Base-by-base conservation (phyloP, 2,797 vertebrate species). In the Brachymystax lenok region DNA sequence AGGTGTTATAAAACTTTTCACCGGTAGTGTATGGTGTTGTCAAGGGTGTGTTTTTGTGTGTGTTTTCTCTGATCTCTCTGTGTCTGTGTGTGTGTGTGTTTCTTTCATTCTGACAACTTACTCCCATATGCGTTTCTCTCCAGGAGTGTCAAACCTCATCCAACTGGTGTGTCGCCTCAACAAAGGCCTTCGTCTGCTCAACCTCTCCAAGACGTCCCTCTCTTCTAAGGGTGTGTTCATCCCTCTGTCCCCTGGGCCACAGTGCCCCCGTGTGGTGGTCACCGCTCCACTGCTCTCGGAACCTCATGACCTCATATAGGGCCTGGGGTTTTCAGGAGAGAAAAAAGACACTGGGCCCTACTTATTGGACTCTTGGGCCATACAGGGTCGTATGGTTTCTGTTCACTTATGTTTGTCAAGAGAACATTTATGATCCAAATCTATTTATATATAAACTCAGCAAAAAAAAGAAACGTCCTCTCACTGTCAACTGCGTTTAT, bases 151-250 rank as follows among this genome's bases (percentile, higher is more conserved):
- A 82, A 96, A 95, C 84, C 93, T 97, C 80, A 96, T 96, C 83
- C 96, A 97, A 91, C 96, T 97, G 85, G 94, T 97, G 70, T 96
- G 96, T 79, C 96, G 95, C 76, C 96, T 96, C 83, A 96, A 95
- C 81, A 96, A 96, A 76, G 96, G 96, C 68, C 94, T 97, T 74
- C 95, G 94, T 82, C 94, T 95, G 78, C 95, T 98, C 71, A 97
- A 96, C 86, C 95, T 98, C 86, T 95, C 96, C 87, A 97, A 96
- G 92, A 97, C 96, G 70, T 93, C 95, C 33, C 94, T 97, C 74
- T 96, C 96, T 68, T 95, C 96, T 21, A 95, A 96, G 85, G 97
- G 97, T 97, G 93, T 52, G 88, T 80, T 27, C 51, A 21, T 1
- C 1, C 40, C 33, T 5, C 74, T 84, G 70, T 72, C 70, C 72